These are phyloP conservation scores for Dascyllus trimaculatus DNA, from an alignment of 2,113 vertebrate genomes.

Conservation along the genomic window DNA sequence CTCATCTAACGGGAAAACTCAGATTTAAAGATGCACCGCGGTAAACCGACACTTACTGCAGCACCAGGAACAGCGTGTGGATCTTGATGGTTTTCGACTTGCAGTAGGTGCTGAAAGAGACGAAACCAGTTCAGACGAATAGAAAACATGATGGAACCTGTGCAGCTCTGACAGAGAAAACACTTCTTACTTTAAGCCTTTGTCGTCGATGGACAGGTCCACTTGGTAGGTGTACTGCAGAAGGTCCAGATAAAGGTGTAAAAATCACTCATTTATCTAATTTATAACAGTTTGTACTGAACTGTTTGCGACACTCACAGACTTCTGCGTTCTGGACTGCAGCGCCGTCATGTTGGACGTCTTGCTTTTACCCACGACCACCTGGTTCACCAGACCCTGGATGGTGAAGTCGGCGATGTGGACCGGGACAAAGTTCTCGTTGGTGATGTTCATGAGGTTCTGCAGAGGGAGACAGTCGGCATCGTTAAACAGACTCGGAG, in stretches of 20 bases:
- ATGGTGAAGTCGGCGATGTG: constrained; percentile 79
- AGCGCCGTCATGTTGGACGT: constrained; percentile 78
- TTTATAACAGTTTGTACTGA: accelerated
- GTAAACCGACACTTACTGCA: constrained; percentile 89
- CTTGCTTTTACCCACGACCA: constrained; percentile 82
- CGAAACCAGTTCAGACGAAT: neutral
- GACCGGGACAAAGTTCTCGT: constrained; percentile 88
- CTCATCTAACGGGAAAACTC: neutral
- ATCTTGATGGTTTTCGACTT: constrained; percentile 84
- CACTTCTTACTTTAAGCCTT: constrained; percentile 75
- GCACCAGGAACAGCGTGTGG: constrained; percentile 88
- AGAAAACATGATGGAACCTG: neutral
- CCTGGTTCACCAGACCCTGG: constrained; percentile 82
- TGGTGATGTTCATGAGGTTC: constrained; percentile 89
- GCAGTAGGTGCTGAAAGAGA: constrained; percentile 87
- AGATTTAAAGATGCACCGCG: neutral
- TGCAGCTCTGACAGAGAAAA: neutral
- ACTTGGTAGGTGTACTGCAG: constrained; percentile 68
- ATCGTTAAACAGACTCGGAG: neutral
- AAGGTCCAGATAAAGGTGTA: neutral
- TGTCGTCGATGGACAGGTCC: constrained; percentile 61
- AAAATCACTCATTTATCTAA: neutral
- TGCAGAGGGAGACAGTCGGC: constrained; percentile 48
- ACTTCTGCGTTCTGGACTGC: constrained; percentile 72
- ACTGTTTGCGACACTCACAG: constrained; percentile 77